phyloP scores from a whole-genome alignment of 1,140 invertebrate species.

The Penaeus indicus region DNA sequence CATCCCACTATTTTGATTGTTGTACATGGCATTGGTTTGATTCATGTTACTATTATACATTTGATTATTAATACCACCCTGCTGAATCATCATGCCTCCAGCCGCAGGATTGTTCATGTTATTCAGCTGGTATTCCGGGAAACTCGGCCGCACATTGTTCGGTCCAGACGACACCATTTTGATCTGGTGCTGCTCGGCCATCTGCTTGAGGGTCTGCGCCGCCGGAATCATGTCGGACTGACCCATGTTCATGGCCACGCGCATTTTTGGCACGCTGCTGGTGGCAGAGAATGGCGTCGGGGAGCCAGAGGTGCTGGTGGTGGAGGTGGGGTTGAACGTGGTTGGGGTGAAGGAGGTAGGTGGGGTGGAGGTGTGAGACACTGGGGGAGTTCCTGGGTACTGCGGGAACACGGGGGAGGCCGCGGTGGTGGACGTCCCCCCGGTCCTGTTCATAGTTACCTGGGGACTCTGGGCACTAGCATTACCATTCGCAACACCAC shows the following conservation, averaged over 20 bases:
- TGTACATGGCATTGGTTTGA: slow-evolving; percentile 60
- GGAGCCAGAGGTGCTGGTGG: slow-evolving; percentile 52
- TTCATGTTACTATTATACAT: slow-evolving; percentile 60
- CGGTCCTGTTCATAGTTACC: slow-evolving; percentile 48
- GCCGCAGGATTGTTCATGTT: slow-evolving; percentile 55
- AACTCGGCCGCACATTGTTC: slow-evolving; percentile 53
- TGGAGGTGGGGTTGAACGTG: slow-evolving; percentile 62
- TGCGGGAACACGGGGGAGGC: slow-evolving; percentile 66
- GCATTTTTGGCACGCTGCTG: slow-evolving; percentile 59
- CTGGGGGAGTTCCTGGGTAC: slow-evolving; percentile 66
- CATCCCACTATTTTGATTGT: slow-evolving; percentile 62
- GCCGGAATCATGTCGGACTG: slow-evolving; percentile 78
- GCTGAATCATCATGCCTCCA: slow-evolving; percentile 52
- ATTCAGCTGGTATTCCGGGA: slow-evolving; percentile 56
- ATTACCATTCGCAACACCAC: slow-evolving; percentile 64
- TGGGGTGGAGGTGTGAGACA: slow-evolving; percentile 66
- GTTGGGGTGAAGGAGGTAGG: slow-evolving; percentile 64
- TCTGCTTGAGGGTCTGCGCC: slow-evolving; percentile 93
- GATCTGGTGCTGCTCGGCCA: slow-evolving; percentile 96
- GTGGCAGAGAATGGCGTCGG: slow-evolving; percentile 51
- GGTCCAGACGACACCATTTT: slow-evolving; percentile 71
- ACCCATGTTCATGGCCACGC: slow-evolving; percentile 64
- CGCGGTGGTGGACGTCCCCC: slow-evolving; percentile 43
- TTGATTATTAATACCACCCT: slow-evolving; percentile 55
- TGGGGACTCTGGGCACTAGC: slow-evolving; percentile 59